phyloP scores from a whole-genome alignment of 92 coral and sea anemone genomes.

The Montipora capitata region DNA sequence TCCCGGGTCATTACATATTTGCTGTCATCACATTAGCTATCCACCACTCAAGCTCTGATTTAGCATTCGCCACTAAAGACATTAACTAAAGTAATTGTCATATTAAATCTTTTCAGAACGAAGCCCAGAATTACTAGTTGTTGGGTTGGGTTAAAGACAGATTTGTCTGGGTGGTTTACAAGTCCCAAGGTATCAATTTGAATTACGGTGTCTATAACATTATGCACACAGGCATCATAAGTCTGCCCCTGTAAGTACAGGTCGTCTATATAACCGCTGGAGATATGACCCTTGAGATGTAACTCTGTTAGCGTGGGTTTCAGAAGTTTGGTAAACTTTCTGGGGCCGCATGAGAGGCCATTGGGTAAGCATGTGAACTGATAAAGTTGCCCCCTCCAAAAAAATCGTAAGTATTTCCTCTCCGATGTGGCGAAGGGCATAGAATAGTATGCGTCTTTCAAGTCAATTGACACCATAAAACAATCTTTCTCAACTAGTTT shows the following conservation, averaged over 20 bases:
- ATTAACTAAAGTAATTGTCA: slow-evolving; percentile 43
- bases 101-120: slow-evolving; percentile 40
- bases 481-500: slow-evolving; percentile 8
- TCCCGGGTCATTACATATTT: slow-evolving; percentile 25
- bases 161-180: slow-evolving; percentile 37
- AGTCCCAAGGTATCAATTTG: slow-evolving; percentile 28
- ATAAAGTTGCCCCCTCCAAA: slow-evolving; percentile 26
- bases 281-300: slow-evolving; percentile 48
- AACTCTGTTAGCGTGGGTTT: slow-evolving; percentile 45
- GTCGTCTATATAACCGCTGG: slow-evolving; percentile 50
- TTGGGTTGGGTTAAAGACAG: slow-evolving; percentile 40
- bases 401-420: slow-evolving; percentile 28
- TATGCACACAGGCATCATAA: slow-evolving; percentile 19
- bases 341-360: slow-evolving; percentile 55
- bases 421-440: slow-evolving; percentile 4
- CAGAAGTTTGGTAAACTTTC: slow-evolving; percentile 49
- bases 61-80: slow-evolving; percentile 19
- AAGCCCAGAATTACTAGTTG: slow-evolving; percentile 44
- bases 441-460: slow-evolving; percentile 27
- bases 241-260: slow-evolving; percentile 39
- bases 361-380: slow-evolving; percentile 60
- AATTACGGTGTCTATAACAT: slow-evolving; percentile 49
- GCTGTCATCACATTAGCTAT: slow-evolving; percentile 14
- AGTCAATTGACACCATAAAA: slow-evolving; percentile 37
- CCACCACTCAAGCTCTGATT: slow-evolving; percentile 50